These are phyloP conservation scores for Podocnemis expansa DNA, from an alignment of 2,113 vertebrate genomes.

Conservation along the genomic window DNA sequence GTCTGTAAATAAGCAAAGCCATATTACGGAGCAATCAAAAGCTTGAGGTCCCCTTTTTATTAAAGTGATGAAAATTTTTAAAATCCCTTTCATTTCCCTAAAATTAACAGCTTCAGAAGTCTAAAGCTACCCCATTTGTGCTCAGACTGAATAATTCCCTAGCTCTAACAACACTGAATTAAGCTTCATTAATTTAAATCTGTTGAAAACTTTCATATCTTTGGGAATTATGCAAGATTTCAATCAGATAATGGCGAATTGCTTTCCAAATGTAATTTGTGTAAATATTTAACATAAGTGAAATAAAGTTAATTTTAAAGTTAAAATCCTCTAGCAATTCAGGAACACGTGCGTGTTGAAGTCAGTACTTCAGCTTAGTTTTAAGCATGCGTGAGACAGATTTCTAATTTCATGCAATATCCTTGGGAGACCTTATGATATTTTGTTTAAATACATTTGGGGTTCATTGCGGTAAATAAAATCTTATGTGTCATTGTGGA, in stretches of 20 bases:
- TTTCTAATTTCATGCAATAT: background rate
- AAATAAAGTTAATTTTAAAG: background rate
- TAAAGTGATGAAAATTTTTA: background rate
- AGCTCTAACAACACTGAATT: background rate
- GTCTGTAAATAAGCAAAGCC: conserved; percentile 29
- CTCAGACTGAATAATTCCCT: background rate
- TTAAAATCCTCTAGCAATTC: background rate
- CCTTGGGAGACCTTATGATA: background rate
- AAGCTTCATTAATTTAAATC: background rate
- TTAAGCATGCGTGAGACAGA: background rate
- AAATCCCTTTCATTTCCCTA: background rate
- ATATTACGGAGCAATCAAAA: conserved; percentile 21
- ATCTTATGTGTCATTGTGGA: background rate
- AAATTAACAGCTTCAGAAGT: background rate
- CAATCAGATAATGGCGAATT: background rate
- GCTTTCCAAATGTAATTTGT: background rate
- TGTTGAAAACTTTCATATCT: background rate
- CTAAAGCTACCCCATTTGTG: background rate
- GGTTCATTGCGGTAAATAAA: background rate
- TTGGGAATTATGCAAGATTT: background rate
- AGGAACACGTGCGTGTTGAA: background rate
- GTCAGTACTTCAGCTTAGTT: background rate
- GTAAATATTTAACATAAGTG: background rate
- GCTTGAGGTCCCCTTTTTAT: background rate
- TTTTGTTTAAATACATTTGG: background rate